Evolutionary conservation across 2,797 vertebrate genomes (phyloP), one percentile per base, ranked within the genome.

Genomic region (Pteropus rufus): DNA sequence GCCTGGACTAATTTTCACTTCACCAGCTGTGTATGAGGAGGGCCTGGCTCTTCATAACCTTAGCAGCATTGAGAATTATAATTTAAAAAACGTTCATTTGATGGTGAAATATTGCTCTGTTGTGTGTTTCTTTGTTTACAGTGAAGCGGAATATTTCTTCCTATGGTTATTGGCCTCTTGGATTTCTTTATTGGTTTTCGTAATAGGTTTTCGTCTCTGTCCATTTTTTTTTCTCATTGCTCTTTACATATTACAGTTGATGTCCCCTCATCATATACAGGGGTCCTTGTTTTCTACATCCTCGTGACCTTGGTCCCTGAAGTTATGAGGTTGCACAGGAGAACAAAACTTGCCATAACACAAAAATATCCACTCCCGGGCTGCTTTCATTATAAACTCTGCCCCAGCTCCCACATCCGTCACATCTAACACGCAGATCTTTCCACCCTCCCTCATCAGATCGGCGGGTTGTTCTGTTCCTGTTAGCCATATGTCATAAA

Each of bases 21-120:
- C 83, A 19, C 41, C 81, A 86, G 76, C 73, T 21, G 62, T 10
- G 49, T 5, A 26, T 24, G 52, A n/a, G 85, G 69, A 82, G 76
- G 85, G 54, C 58, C 81, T 3, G 7, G 62, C 44, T 92, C 93
- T 85, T 88, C 79, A 39, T 60, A 64, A 92, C 72, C 84, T 76
- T 64, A 2, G 84, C 58, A 9, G 58, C 8, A 3, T 1, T 10
- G 89, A 95, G 96, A 95, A 95, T 92, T 96, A 86, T 75, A 91
- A 93, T 97, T 95, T 93, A 5, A 92, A 58, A 94, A 95, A 24
- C 65, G 67, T 91, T 98, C 76, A 52, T 95, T 86, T 58, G 81
- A 39, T 67, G 93, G 73, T 2, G 11, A 94, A 89, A 67, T 79
- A 76, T 24, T 93, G 94, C 87, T 94, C 91, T 82, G 60, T 62